Evolutionary conservation across 2,797 vertebrate genomes (phyloP).

Genomic region (Fistularia commersonii): DNA sequence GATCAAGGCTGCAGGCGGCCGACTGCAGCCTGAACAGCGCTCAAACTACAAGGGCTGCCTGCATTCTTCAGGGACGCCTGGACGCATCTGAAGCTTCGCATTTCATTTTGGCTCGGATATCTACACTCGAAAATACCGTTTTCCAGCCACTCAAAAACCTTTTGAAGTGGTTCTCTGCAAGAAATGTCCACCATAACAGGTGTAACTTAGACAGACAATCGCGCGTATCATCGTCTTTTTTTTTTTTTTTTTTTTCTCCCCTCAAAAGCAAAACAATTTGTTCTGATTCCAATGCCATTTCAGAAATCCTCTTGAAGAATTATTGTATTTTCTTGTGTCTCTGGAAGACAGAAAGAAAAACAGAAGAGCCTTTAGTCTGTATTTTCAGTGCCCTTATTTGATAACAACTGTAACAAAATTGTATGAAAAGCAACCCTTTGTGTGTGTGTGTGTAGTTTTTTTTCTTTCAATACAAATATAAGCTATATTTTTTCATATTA

Average conservation of each 20-base stretch:
- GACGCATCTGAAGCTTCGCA: conserved; percentile 20
- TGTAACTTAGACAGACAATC: conserved; percentile 4
- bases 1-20: conserved; percentile 45
- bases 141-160: conserved; percentile 25
- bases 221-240: neutral
- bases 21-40: conserved; percentile 33
- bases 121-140: conserved; percentile 26
- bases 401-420: too few relatives aligned
- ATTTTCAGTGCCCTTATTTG: too few relatives aligned
- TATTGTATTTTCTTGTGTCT: too few relatives aligned
- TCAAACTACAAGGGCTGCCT: conserved; percentile 23
- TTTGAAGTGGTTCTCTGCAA: conserved; percentile 6
- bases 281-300: conserved; percentile 6
- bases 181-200: conserved; percentile 9
- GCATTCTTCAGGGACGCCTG: conserved; percentile 26
- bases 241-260: neutral
- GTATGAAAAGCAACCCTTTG: too few relatives aligned
- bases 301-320: neutral
- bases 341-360: too few relatives aligned
- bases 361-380: too few relatives aligned
- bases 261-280: neutral
- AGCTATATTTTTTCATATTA: too few relatives aligned
- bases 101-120: conserved; percentile 17
- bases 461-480: too few relatives aligned
- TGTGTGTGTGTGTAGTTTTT: too few relatives aligned